A percentile compares a stretch with the other conserved stretches of the same genome.
These are phyloP conservation scores for Apomyelois bistriatella DNA, from an alignment of 2,888 invertebrate genomes.

Conservation along the genomic window DNA sequence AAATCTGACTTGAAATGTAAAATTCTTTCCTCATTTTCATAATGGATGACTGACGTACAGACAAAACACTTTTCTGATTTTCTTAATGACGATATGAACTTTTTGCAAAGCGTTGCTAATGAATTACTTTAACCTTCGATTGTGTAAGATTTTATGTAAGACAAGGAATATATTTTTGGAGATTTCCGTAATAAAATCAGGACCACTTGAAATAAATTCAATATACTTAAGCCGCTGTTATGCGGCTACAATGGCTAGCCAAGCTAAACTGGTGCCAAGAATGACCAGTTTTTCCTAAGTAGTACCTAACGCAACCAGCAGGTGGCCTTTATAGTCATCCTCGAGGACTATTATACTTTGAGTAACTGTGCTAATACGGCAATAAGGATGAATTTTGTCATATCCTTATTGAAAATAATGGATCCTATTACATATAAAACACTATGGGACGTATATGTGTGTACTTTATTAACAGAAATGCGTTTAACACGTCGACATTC, in stretches of 20 bases:
- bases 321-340: constrained; percentile 3
- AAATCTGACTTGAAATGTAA: no score
- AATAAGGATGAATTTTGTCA: not conserved
- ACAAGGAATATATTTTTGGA: not conserved
- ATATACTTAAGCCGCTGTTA: not conserved
- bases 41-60: no score
- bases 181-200: not conserved
- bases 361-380: not conserved
- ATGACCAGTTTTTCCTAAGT: not conserved
- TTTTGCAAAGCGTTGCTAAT: no score
- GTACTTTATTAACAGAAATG: no score
- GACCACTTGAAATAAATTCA: not conserved
- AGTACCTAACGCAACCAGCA: not conserved
- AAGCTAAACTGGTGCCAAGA: constrained; percentile 6
- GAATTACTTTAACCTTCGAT: not conserved
- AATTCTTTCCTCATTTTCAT: no score
- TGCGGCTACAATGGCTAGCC: not conserved
- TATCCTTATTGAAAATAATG: not conserved
- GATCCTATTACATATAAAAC: no score
- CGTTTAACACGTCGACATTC: no score
- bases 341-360: not conserved
- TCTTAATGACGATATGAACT: no score
- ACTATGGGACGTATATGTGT: no score
- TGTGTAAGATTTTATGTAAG: not conserved
- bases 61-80: no score